A percentile compares a stretch with the other conserved stretches of the same genome.
Evolutionary conservation across 2,888 invertebrate species (phyloP).

Genomic region (Pterostichus madidus): DNA sequence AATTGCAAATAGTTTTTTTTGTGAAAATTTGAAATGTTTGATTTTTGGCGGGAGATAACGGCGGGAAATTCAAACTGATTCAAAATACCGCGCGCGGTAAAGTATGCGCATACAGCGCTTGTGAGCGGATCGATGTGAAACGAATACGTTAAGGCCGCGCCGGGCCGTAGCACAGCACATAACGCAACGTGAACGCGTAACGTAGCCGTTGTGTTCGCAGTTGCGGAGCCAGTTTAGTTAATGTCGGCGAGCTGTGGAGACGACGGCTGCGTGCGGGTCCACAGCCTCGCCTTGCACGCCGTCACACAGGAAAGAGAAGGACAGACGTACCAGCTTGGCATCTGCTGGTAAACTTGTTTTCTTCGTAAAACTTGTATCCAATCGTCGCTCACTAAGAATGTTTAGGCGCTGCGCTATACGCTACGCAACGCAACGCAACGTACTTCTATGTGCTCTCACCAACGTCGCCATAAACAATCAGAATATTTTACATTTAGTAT

Average conservation of each 20-base stretch:
- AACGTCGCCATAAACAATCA: constrained; percentile 34
- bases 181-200: not conserved
- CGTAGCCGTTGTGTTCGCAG: constrained; percentile 34
- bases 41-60: constrained; percentile 14
- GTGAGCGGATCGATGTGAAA: constrained; percentile 55
- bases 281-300: constrained; percentile 37
- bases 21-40: not conserved
- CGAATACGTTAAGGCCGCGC: constrained; percentile 20
- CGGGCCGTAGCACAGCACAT: constrained; percentile 27
- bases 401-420: constrained; percentile 50
- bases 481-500: constrained; percentile 49
- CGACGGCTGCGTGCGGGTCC: constrained; percentile 35
- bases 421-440: not conserved
- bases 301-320: constrained; percentile 61
- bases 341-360: constrained; percentile 70
- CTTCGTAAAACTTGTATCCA: constrained; percentile 67
- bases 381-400: constrained; percentile 56
- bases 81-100: constrained; percentile 47
- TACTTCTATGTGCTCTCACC: constrained; percentile 36
- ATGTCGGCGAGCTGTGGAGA: constrained; percentile 51
- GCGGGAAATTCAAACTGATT: constrained; percentile 42
- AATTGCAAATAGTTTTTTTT: no score
- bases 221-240: constrained; percentile 48
- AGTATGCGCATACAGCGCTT: constrained; percentile 44
- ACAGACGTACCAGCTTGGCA: constrained; percentile 61